Base-by-base conservation (phyloP, 2,113 vertebrate species). In the Steatornis caripensis region DNA sequence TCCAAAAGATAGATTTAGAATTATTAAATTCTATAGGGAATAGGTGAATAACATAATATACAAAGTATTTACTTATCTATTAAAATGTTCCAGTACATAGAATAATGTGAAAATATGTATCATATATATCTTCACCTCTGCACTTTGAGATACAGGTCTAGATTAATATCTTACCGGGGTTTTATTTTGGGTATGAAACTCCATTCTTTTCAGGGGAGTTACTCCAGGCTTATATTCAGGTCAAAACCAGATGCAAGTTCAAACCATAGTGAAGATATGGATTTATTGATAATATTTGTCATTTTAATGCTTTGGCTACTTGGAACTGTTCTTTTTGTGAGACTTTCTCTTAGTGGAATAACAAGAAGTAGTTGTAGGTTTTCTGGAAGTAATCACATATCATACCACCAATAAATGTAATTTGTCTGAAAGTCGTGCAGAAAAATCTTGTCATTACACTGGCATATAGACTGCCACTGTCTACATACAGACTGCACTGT, bases 341-440 rank as follows among this genome's bases (percentile, higher is more conserved):
- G 72, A 87, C 74, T 15, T 83, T 86, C 62, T 89, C 41, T 90
- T 83, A 66, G n/a, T 92, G 62, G 84, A 95, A 64, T 71, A 94
- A 83, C 23, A 91, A 78, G 66, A 93, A 49, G 32, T 84, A 89
- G 37, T 77, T 92, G 64, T 34, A 94, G 64, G 77, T 88, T 97
- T 97, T 97, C 76, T 96, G 60, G 96, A 43, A 74, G 62, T 78
- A 95, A 97, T 75, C 23, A 37, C 86, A 94, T 83, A 66, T 95
- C 55, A 54, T 91, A 84, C 2, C 18, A 90, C 90, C 80, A 94
- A 58, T 93, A 97, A 94, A 94, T 76, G 49, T 71, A 92, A 93
- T 95, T 97, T 97, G 21, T 94, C 55, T 83, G 8, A 85, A 96
- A 89, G 76, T 61, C n/a, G 10, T 66, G 51, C 55, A 93, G 95